phyloP scores from a whole-genome alignment of 2,888 invertebrate species.

The Camptogramma bilineatum region DNA sequence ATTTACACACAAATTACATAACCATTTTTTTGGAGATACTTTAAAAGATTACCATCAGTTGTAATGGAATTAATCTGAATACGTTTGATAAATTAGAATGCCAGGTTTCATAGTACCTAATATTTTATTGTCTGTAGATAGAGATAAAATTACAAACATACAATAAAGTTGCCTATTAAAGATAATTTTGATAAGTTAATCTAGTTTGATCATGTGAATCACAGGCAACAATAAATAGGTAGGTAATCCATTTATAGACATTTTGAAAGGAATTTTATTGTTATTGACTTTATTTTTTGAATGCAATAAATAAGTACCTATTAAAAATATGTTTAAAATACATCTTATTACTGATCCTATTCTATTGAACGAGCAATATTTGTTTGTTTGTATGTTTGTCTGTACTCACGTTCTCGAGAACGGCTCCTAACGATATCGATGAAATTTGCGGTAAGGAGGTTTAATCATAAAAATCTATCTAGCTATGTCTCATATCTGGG shows the following conservation, averaged over 20 bases:
- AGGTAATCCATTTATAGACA: not conserved
- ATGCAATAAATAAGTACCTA: too few species aligned
- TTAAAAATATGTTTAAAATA: too few species aligned
- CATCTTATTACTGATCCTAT: too few species aligned
- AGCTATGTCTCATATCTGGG: too few species aligned
- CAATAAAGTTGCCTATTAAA: not conserved
- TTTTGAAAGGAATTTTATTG: not conserved
- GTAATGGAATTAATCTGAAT: not conserved
- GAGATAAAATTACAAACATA: not conserved
- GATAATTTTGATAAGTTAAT: constrained; percentile 2
- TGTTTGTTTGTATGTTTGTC: too few species aligned
- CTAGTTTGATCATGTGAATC: not conserved
- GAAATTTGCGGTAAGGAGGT: too few species aligned
- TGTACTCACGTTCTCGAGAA: too few species aligned
- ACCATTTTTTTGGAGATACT: not conserved
- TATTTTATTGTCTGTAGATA: not conserved
- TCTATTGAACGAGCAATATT: too few species aligned
- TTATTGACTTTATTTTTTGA: too few species aligned
- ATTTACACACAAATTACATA: not conserved
- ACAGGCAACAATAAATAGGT: not conserved
- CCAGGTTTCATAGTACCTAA: not conserved
- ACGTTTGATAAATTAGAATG: not conserved
- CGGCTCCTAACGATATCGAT: too few species aligned
- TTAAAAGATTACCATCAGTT: not conserved
- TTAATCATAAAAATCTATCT: too few species aligned